phyloP scores from a whole-genome alignment of 2,113 vertebrate genomes.

The Tragelaphus buxtoni region DNA sequence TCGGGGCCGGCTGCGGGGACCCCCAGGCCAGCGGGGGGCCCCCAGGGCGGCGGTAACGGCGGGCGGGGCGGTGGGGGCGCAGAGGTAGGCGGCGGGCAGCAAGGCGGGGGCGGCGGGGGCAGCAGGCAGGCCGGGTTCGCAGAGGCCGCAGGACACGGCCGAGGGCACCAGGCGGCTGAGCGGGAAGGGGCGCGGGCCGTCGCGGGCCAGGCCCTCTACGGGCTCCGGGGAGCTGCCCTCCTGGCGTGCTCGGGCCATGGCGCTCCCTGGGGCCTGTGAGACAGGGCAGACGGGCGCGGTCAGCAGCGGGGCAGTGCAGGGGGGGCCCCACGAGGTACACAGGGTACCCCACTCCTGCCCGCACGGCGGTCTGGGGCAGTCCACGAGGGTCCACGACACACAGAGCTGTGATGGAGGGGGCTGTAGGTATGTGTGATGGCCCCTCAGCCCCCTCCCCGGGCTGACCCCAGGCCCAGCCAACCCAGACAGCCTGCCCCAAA shows the following conservation, averaged over 20 bases:
- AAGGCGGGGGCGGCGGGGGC: constrained; percentile 55
- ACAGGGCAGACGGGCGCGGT: constrained; percentile 24
- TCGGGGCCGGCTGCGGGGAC: constrained; percentile 65
- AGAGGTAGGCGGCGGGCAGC: constrained; percentile 72
- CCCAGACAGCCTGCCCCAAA: not conserved
- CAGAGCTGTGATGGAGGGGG: not conserved
- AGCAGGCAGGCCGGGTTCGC: constrained; percentile 63
- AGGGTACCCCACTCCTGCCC: not conserved
- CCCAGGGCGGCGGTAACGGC: constrained; percentile 62
- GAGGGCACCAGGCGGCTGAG: constrained; percentile 72
- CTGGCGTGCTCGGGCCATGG: constrained; percentile 74
- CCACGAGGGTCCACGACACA: not conserved
- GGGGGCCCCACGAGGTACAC: not conserved
- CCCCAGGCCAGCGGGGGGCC: constrained; percentile 68
- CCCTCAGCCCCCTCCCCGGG: not conserved
- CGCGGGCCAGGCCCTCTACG: constrained; percentile 70
- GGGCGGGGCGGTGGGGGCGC: constrained; percentile 57
- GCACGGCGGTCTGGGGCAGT: not conserved
- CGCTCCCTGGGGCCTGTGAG: constrained; percentile 67
- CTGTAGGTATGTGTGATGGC: not conserved
- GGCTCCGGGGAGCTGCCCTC: constrained; percentile 75
- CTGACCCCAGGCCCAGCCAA: not conserved
- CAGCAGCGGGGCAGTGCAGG: not conserved
- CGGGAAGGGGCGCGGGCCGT: constrained; percentile 70
- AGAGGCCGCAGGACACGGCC: constrained; percentile 72